Percentiles rank a stretch among this genome's conserved stretches.
Conservation (phyloP, 2,113 vertebrate species). For the Antigone vipio region DNA sequence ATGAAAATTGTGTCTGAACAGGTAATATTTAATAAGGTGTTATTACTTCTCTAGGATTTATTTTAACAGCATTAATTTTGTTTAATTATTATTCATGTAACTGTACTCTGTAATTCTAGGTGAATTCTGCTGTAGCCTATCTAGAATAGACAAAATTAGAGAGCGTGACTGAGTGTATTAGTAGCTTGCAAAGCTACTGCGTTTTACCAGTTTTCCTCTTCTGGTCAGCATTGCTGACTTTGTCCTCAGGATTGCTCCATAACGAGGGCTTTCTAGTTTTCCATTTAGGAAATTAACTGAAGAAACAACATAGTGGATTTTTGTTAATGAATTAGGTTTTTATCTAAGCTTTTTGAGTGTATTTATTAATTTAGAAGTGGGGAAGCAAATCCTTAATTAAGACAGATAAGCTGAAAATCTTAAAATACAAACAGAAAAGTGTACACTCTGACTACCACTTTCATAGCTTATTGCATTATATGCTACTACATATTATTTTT, state of each 20-base stretch:
- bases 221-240: neutral
- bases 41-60: conserved; percentile 50
- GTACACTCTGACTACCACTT: neutral
- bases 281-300: conserved; percentile 1
- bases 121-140: neutral
- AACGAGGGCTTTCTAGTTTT: neutral
- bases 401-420: neutral
- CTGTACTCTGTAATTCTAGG: neutral
- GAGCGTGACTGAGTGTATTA: neutral
- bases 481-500: neutral
- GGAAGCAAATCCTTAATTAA: conserved; percentile 6
- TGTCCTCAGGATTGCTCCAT: neutral
- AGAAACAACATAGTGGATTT: neutral
- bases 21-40: conserved; percentile 54
- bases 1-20: conserved; percentile 48
- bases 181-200: neutral
- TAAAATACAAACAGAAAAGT: neutral
- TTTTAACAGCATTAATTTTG: conserved; percentile 52
- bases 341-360: neutral
- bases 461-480: neutral
- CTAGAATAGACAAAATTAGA: neutral
- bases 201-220: neutral
- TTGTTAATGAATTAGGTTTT: neutral
- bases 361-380: conserved; percentile 1
- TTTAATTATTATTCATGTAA: neutral